These are phyloP conservation scores for Nematostella vectensis DNA, from an alignment of 92 coral and sea anemone genomes.

Conservation along the genomic window DNA sequence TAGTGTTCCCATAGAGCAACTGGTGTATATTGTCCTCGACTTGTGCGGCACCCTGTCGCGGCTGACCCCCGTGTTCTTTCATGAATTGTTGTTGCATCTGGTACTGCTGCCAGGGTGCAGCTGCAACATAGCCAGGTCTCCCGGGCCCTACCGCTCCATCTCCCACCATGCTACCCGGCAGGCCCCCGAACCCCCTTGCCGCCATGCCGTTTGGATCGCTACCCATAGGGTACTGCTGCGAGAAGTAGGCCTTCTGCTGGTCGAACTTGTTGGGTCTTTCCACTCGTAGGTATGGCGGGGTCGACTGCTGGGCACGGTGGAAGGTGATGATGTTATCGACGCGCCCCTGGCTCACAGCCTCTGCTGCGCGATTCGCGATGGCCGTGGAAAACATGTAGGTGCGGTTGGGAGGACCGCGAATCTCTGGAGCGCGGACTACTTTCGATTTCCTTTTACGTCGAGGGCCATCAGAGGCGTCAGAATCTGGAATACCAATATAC, in stretches of 20 bases:
- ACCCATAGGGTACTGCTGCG: slow-evolving; percentile 45
- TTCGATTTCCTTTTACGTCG: slow-evolving; percentile 58
- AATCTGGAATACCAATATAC: slow-evolving; percentile 36
- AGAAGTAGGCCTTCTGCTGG: slow-evolving; percentile 60
- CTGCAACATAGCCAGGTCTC: slow-evolving; percentile 54
- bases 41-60: slow-evolving; percentile 48
- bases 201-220: slow-evolving; percentile 21
- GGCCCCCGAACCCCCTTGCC: slow-evolving; percentile 54
- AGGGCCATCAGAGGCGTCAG: slow-evolving; percentile 91
- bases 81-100: slow-evolving; percentile 64
- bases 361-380: slow-evolving; percentile 97
- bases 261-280: slow-evolving; percentile 51
- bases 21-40: slow-evolving; percentile 88
- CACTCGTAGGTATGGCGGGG: slow-evolving; percentile 64
- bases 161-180: slow-evolving; percentile 39
- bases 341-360: slow-evolving; percentile 84
- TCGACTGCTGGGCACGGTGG: slow-evolving; percentile 85
- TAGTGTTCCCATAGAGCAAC: slow-evolving; percentile 57
- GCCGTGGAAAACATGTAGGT: slow-evolving; percentile 93
- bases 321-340: slow-evolving; percentile 71
- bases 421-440: slow-evolving; percentile 45
- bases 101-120: slow-evolving; percentile 55
- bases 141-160: slow-evolving; percentile 34
- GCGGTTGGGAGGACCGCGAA: slow-evolving; percentile 69
- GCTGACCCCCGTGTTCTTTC: slow-evolving; percentile 55